Evolutionary conservation across 1,140 invertebrate genomes (phyloP), one percentile per base, ranked within the genome.

Genomic region (Sinella curviseta): DNA sequence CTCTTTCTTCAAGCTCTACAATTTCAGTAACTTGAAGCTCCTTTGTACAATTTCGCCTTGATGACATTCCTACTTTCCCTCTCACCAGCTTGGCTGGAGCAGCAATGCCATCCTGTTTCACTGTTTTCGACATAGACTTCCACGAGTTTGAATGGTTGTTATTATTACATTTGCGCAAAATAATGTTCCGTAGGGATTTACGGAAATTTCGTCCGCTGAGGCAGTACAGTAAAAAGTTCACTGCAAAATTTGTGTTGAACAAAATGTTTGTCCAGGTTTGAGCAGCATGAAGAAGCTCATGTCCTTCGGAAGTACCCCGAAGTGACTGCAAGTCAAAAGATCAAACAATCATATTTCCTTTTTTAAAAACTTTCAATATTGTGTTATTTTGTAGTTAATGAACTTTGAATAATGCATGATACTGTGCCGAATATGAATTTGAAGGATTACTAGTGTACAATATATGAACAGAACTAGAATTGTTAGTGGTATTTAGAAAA

Each of bases 221-320:
- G 84, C 93, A 94, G 87, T 95, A 95, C 24, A 96, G 88, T n/a
- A 93, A 88, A 86, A 96, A 95, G 88, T 95, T 95, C 70, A 95
- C 93, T 70, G 92, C 92, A 84, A 94, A 95, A 86, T 95, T 95
- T 12, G 92, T 92, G 83, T 94, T 90, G 86, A 93, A 95, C n/a
- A 93, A 87, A n/a, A 88, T 86, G 80, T 87, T 90, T 79, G 86
- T 86, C 77, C 89, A 86, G 57, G 91, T 89, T 82, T 92, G 92
- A 54, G 85, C 85, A 12, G 83, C 83, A 0, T 74, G 39, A 1
- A 85, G 80, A 16, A 83, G 82, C 30, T 39, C 39, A 16, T 76
- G 60, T 26, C 80, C 73, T 28, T 74, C 83, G 74, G 12, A 82
- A 28, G 28, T 79, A 81, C 1, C 83, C 77, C n/a, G 24, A 2